Base-by-base conservation (phyloP, 2,888 invertebrate genomes). In the Orthonychiurus folsomi region DNA sequence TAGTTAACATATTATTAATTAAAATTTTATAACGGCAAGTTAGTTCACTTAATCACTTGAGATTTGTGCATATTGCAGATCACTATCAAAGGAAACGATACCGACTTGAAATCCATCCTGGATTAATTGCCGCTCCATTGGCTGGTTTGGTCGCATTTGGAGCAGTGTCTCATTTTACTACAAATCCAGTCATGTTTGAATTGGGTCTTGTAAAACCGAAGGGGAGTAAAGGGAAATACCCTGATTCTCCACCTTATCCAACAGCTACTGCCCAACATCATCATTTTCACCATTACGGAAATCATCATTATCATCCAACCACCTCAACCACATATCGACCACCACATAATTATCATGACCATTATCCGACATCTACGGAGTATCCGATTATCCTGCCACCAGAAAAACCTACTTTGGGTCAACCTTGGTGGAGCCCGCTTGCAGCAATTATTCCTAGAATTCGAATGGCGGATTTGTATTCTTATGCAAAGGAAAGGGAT, bases 111-210 rank as follows among this genome's bases (percentile, higher is more conserved):
- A 67, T 71, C 15, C 68, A 71, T 57, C 71, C 71, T 1, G 71
- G 67, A 5, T 60, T 69, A 27, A 66, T 71, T 12, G 71, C 67
- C 12, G 71, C 71, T 9, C 71, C 69, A 2, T 28, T 69, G 1
- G 69, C 71, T 18, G 66, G 67, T 15, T 48, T 68, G n/a, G 69
- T 66, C 15, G 69, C 69, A 5, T 69, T 65, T 50, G 65, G 65
- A 20, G 69, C 66, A 47, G 71, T 66, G 2, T 65, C 66, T 3
- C 65, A 65, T 1, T 59, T 69, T 23, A 66, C 66, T 1, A 63
- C 67, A 12, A 69, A 71, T 48, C 71, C 71, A 3, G 55, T 71
- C 1, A 25, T 69, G 1, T 60, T 71, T 24, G 71, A 71, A 62
- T 56, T 71, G 9, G 71, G 71, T 15, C 63, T 68, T n/a, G 63